Conservation (phyloP, 2,888 invertebrate species). For the Chloroclystis v-ata region DNA sequence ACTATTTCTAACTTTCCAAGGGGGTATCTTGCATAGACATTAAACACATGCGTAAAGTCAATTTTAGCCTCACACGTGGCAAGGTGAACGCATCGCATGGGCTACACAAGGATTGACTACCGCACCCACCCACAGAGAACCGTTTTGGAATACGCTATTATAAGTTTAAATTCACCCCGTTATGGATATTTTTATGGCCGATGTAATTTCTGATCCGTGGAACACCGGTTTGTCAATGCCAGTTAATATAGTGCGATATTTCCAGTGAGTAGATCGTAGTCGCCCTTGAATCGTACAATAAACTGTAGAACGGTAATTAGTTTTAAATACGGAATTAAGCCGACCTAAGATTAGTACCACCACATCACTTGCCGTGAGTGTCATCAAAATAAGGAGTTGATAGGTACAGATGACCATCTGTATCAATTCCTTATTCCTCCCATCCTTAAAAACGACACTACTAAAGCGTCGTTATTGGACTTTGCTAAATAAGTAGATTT, state of each 20-base stretch:
- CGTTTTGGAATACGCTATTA: slow-evolving; percentile 7
- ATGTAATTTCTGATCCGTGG: slow-evolving; percentile 1
- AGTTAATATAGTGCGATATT: neutral
- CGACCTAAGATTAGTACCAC: too few relatives aligned
- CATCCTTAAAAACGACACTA: too few relatives aligned
- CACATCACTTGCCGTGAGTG: too few relatives aligned
- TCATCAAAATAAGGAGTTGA: too few relatives aligned
- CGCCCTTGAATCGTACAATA: too few relatives aligned
- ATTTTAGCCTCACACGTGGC: slow-evolving; percentile 9
- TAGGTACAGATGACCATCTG: too few relatives aligned
- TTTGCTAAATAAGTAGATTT: too few relatives aligned
- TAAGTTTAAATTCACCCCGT: slow-evolving; percentile 32
- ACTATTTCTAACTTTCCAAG: slow-evolving; percentile 4
- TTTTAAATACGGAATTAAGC: too few relatives aligned
- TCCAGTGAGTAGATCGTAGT: too few relatives aligned
- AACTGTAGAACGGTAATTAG: too few relatives aligned
- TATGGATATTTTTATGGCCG: slow-evolving; percentile 44
- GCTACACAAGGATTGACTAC: slow-evolving; percentile 22
- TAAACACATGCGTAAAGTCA: neutral
- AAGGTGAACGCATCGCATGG: slow-evolving; percentile 20
- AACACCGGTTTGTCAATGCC: neutral
- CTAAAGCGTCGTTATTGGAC: too few relatives aligned
- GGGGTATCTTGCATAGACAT: slow-evolving; percentile 5
- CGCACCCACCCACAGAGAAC: slow-evolving; percentile 22
- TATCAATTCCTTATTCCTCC: too few relatives aligned